Evolutionary conservation across 1,140 invertebrate genomes (phyloP).

Genomic region (Calliphora vicina): DNA sequence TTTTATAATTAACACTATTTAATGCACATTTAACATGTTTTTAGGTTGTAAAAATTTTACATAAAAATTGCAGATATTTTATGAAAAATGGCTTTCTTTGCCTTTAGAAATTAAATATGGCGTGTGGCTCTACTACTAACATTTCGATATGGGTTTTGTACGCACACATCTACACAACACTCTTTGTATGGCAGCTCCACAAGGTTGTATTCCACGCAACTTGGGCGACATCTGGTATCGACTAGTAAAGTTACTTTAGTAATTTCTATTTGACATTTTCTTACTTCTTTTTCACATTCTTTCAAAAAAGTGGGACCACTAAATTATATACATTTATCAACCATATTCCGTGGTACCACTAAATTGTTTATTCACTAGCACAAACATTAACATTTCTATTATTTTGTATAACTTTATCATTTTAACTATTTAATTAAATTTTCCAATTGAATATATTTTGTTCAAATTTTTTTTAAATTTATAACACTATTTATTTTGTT

Average conservation of each 20-base stretch:
- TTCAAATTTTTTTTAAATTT: not conserved
- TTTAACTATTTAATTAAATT: not conserved
- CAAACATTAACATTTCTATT: not conserved
- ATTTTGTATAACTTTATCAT: not conserved
- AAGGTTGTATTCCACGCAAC: not conserved
- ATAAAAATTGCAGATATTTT: constrained; percentile 18
- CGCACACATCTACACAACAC: not conserved
- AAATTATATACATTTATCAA: constrained; percentile 20
- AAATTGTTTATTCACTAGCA: constrained; percentile 18
- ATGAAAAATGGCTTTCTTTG: constrained; percentile 38
- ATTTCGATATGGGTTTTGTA: constrained; percentile 15
- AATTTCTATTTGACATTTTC: not conserved
- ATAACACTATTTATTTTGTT: not conserved
- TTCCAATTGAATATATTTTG: too few species aligned
- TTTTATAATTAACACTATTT: not conserved
- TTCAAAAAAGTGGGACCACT: constrained; percentile 9
- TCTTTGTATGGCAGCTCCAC: not conserved
- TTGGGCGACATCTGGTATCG: not conserved
- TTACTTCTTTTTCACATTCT: not conserved
- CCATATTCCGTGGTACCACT: constrained; percentile 33
- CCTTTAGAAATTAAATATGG: constrained; percentile 41
- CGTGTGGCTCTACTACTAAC: constrained; percentile 29
- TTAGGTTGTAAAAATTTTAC: not conserved
- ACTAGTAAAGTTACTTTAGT: not conserved
- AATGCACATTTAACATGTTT: constrained; percentile 14